Conservation (phyloP, 2,888 invertebrate genomes). For the Petrophora chlorosata region DNA sequence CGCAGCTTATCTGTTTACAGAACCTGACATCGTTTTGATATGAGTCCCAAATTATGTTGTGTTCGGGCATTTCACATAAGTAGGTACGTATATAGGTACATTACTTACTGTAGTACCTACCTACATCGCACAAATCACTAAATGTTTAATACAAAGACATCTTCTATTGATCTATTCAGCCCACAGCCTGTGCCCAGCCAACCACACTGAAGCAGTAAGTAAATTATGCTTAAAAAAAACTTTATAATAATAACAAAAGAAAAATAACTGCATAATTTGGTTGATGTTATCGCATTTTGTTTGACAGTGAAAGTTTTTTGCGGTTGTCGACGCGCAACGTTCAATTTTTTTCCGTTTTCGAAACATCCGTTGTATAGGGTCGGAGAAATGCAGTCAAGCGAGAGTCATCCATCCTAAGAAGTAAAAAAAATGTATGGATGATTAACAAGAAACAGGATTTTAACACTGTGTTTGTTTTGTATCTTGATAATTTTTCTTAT, state of each 20-base stretch:
- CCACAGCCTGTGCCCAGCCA: too few species aligned
- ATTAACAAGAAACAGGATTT: too few species aligned
- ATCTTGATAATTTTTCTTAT: too few species aligned
- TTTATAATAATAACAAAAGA: constrained; percentile 1
- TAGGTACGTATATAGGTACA: background rate
- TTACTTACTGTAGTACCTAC: too few species aligned
- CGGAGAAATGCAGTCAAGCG: constrained; percentile 14
- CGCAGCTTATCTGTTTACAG: constrained; percentile 68
- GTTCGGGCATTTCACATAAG: background rate
- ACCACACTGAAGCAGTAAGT: too few species aligned
- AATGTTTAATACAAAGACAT: too few species aligned
- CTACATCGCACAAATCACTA: too few species aligned
- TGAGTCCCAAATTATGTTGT: constrained; percentile 50
- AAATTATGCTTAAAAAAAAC: too few species aligned
- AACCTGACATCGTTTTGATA: constrained; percentile 77
- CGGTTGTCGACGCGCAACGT: constrained; percentile 1
- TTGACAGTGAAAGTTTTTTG: constrained; percentile 22
- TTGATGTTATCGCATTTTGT: constrained; percentile 8
- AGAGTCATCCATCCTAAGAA: constrained; percentile 6
- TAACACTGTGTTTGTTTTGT: too few species aligned
- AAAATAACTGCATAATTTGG: constrained; percentile 6
- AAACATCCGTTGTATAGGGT: constrained; percentile 20
- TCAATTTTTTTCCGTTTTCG: constrained; percentile 22
- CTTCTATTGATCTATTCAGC: too few species aligned
- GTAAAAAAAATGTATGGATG: background rate